A percentile compares a stretch with the other conserved stretches of the same genome.
Evolutionary conservation across 2,113 vertebrate species (phyloP).

Genomic region (Bos indicus): DNA sequence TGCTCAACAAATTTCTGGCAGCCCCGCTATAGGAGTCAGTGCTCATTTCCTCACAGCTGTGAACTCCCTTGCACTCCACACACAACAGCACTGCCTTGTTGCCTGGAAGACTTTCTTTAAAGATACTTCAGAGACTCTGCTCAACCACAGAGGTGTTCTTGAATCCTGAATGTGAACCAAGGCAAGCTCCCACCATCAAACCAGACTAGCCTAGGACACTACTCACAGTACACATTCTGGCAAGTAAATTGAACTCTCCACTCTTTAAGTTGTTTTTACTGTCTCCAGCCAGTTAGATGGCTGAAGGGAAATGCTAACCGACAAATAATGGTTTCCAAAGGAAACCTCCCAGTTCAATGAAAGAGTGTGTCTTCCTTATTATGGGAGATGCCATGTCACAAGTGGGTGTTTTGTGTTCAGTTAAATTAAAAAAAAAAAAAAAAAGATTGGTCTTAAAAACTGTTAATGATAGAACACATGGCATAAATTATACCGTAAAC

Average conservation of each 20-base stretch:
- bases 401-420: constrained; percentile 54
- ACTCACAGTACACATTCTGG: background rate
- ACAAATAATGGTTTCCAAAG: constrained; percentile 29
- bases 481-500: constrained; percentile 68
- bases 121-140: background rate
- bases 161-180: background rate
- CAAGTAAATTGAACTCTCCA: constrained; percentile 18
- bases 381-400: background rate
- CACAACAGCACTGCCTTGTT: background rate
- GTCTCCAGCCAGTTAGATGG: constrained; percentile 12
- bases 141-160: background rate
- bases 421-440: constrained; percentile 59
- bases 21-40: background rate
- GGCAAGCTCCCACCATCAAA: background rate
- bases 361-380: constrained; percentile 43
- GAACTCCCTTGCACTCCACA: background rate
- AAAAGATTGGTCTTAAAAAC: constrained; percentile 58
- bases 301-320: background rate
- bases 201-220: background rate
- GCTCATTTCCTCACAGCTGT: background rate
- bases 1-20: background rate
- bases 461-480: constrained; percentile 75
- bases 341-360: constrained; percentile 57
- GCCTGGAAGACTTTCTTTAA: background rate
- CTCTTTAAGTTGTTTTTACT: constrained; percentile 41